phyloP scores from a whole-genome alignment of 2,113 vertebrate species.

The Carassius gibelio region DNA sequence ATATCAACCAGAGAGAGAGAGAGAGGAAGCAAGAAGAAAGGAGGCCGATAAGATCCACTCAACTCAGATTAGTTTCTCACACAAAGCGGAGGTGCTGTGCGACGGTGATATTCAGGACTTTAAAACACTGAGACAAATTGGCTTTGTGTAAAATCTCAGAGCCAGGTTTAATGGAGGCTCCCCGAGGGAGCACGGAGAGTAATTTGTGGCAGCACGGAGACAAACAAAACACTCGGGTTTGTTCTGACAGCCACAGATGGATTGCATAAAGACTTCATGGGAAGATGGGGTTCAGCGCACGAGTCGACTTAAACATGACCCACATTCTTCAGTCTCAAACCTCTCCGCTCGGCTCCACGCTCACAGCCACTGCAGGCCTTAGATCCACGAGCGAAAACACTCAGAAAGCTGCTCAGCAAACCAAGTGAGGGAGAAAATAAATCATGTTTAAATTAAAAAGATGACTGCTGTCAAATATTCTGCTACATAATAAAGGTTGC shows the following conservation, averaged over 20 bases:
- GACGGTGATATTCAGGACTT: not conserved
- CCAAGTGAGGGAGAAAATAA: not conserved
- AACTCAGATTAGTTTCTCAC: slow-evolving; percentile 9
- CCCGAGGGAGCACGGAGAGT: slow-evolving; percentile 5
- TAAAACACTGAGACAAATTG: slow-evolving; percentile 40
- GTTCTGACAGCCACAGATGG: slow-evolving; percentile 41
- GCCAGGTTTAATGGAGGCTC: slow-evolving; percentile 42
- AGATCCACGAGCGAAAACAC: not conserved
- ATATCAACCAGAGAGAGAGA: slow-evolving; percentile 7
- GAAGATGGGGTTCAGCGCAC: not conserved
- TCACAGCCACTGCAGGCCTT: slow-evolving; percentile 6
- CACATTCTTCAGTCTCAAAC: not conserved
- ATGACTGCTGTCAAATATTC: not conserved
- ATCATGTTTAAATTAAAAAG: not conserved
- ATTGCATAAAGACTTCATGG: slow-evolving; percentile 39
- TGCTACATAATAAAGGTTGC: not conserved
- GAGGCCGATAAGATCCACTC: slow-evolving; percentile 28
- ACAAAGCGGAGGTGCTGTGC: not conserved
- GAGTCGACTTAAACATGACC: slow-evolving; percentile 43
- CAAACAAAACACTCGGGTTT: slow-evolving; percentile 22
- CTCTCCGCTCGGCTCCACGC: not conserved
- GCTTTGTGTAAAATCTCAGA: slow-evolving; percentile 41
- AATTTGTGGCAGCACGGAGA: slow-evolving; percentile 20
- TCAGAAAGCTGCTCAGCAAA: not conserved
- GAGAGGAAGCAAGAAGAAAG: slow-evolving; percentile 8